A percentile compares a stretch with the other conserved stretches of the same genome.
Conservation (phyloP, 2,113 vertebrate species). For the Triplophysa dalaica region DNA sequence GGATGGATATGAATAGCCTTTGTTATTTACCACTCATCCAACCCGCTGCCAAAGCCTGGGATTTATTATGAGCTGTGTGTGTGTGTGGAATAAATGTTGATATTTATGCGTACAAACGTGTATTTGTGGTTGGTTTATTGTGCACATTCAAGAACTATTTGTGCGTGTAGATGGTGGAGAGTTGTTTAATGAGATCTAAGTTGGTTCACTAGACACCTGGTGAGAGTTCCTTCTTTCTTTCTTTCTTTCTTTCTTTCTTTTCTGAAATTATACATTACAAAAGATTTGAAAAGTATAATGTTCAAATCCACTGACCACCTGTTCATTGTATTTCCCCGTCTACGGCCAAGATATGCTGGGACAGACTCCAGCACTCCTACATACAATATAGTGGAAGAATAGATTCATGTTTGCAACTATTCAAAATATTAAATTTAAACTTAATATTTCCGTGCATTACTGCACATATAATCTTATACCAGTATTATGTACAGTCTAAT, state of each 20-base stretch:
- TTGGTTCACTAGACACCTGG: slow-evolving; percentile 56
- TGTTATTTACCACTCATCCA: slow-evolving; percentile 78
- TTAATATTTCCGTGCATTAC: no score
- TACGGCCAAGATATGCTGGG: background rate
- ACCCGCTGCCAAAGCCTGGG: slow-evolving; percentile 79
- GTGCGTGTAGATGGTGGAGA: slow-evolving; percentile 48
- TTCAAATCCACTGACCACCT: background rate
- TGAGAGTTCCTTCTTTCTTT: slow-evolving; percentile 56
- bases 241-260: slow-evolving; percentile 14
- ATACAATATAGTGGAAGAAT: no score
- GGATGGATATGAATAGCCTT: slow-evolving; percentile 79
- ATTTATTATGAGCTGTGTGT: slow-evolving; percentile 78
- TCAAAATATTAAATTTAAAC: no score
- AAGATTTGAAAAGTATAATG: background rate
- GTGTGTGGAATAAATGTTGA: slow-evolving; percentile 46
- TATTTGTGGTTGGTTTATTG: slow-evolving; percentile 47
- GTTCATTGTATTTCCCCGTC: slow-evolving; percentile 49
- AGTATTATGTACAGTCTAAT: no score
- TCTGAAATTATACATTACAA: background rate
- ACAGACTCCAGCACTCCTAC: background rate
- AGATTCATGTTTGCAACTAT: no score
- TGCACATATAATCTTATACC: no score
- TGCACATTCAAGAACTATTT: slow-evolving; percentile 47
- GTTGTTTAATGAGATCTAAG: slow-evolving; percentile 53
- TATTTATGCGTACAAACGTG: slow-evolving; percentile 49